A percentile compares a stretch with the other conserved stretches of the same genome.
Evolutionary conservation across 1,140 invertebrate species (phyloP).

Genomic region (Protaetia brevitarsis): DNA sequence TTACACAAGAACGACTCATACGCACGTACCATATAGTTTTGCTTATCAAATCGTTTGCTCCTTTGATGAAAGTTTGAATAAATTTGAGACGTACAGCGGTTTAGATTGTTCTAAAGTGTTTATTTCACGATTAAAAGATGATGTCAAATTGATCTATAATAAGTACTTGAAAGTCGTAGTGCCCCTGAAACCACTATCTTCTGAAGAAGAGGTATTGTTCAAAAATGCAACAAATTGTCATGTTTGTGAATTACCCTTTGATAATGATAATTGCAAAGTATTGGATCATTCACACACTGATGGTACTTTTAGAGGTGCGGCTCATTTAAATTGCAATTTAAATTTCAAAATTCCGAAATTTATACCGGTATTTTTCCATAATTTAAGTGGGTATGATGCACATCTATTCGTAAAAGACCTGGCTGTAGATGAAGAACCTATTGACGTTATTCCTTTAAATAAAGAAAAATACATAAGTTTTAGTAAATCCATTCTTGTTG

Average conservation of each 20-base stretch:
- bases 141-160: too few species aligned
- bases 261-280: background rate
- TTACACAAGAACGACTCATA: too few species aligned
- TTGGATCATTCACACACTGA: background rate
- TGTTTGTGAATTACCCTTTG: background rate
- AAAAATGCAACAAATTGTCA: background rate
- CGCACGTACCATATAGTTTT: background rate
- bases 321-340: background rate
- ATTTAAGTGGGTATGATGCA: slow-evolving; percentile 46
- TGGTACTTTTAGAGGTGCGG: background rate
- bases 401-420: slow-evolving; percentile 44
- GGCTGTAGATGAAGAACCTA: background rate
- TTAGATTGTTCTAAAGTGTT: background rate
- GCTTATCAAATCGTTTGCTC: background rate
- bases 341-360: slow-evolving; percentile 36
- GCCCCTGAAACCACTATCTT: background rate
- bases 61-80: background rate
- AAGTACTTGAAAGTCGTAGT: too few species aligned
- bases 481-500: too few species aligned
- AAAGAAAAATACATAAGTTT: slow-evolving; percentile 21
- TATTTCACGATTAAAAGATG: too few species aligned
- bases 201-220: background rate
- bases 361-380: slow-evolving; percentile 49
- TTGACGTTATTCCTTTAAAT: slow-evolving; percentile 29
- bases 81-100: background rate